Conservation (phyloP, 2,888 invertebrate species). For the Drosophila borealis region DNA sequence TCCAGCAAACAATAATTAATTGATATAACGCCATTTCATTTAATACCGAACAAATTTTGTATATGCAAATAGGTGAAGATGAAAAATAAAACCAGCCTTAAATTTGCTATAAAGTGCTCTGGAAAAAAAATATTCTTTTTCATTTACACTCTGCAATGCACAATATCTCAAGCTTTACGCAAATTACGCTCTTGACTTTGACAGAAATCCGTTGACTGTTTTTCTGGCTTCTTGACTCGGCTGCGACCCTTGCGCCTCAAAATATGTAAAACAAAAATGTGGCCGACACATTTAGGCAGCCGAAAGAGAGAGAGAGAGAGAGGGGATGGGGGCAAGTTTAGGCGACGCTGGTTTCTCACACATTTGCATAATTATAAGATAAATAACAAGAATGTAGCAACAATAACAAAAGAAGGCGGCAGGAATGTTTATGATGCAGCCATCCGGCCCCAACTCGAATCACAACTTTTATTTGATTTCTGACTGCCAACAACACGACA, state of each 20-base stretch:
- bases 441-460: neutral
- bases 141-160: conserved; percentile 1
- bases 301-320: neutral
- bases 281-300: conserved; percentile 14
- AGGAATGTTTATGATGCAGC: conserved; percentile 32
- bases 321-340: conserved; percentile 3
- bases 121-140: neutral
- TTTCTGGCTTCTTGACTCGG: conserved; percentile 29
- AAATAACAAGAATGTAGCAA: conserved; percentile 74
- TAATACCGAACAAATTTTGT: no score
- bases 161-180: neutral
- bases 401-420: conserved; percentile 52
- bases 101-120: no score
- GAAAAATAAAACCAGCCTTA: neutral
- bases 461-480: conserved; percentile 65
- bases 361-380: conserved; percentile 80
- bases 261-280: conserved; percentile 50
- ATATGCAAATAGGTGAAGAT: no score
- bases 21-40: no score
- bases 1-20: no score
- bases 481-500: conserved; percentile 40
- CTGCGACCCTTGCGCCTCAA: conserved; percentile 19
- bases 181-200: conserved; percentile 1
- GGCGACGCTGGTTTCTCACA: conserved; percentile 17
- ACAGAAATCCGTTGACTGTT: conserved; percentile 37